phyloP scores from a whole-genome alignment of 1,140 invertebrate genomes.

The Listronotus bonariensis region DNA sequence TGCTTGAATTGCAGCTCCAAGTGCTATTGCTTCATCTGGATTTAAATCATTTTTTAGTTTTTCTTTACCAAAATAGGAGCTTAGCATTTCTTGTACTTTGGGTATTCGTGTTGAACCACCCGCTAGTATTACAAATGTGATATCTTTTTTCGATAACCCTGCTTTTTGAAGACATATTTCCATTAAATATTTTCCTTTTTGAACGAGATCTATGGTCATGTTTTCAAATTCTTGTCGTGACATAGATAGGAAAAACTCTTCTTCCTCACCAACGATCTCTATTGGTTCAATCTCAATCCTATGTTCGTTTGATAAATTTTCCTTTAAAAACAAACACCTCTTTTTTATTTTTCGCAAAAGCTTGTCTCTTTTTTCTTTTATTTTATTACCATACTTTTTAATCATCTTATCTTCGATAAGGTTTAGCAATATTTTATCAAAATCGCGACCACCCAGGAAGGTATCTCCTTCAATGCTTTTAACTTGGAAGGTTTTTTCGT shows the following conservation, averaged over 20 bases:
- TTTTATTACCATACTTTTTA: too few species aligned
- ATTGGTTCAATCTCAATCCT: too few species aligned
- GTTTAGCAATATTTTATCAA: constrained; percentile 65
- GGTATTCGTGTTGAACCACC: constrained; percentile 69
- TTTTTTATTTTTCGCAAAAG: too few species aligned
- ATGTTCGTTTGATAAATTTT: too few species aligned
- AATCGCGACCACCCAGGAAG: constrained; percentile 74
- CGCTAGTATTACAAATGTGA: constrained; percentile 68
- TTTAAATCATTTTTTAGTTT: constrained; percentile 44
- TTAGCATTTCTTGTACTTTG: constrained; percentile 56
- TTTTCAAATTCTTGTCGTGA: constrained; percentile 75
- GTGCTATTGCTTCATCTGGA: constrained; percentile 52
- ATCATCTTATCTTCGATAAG: too few species aligned
- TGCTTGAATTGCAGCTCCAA: constrained; percentile 37
- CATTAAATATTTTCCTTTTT: constrained; percentile 53
- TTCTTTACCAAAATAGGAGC: constrained; percentile 59
- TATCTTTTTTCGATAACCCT: constrained; percentile 49
- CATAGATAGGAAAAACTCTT: too few species aligned
- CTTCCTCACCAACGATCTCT: too few species aligned
- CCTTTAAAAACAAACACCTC: too few species aligned
- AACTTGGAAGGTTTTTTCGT: constrained; percentile 70
- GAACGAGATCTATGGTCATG: constrained; percentile 69
- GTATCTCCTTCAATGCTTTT: constrained; percentile 70
- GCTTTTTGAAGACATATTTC: constrained; percentile 29
- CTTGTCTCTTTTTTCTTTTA: too few species aligned